These are phyloP conservation scores for Leptodirus hochenwartii DNA, from an alignment of 2,888 invertebrate genomes.

Conservation along the genomic window DNA sequence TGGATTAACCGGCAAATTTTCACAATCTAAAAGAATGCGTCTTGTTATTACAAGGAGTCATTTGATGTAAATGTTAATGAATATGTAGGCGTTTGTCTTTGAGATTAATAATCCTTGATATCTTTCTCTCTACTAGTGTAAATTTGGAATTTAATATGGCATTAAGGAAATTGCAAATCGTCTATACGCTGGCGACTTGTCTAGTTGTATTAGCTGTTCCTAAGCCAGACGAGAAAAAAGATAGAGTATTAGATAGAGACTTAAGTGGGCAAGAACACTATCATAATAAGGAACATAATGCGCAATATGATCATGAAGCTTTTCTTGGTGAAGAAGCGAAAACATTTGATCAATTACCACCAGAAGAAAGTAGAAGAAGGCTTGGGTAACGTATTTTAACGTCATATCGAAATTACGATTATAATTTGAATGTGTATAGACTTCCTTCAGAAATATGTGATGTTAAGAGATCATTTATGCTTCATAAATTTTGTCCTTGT, in stretches of 20 bases:
- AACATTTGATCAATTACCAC: constrained; percentile 82
- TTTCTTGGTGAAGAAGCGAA: constrained; percentile 89
- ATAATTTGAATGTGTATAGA: not conserved
- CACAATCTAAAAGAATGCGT: too few relatives aligned
- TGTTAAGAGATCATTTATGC: too few relatives aligned
- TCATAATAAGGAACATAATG: constrained; percentile 62
- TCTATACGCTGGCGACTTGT: too few relatives aligned
- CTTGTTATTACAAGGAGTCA: too few relatives aligned
- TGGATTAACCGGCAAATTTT: too few relatives aligned
- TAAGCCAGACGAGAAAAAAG: constrained; percentile 48
- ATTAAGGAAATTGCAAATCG: too few relatives aligned
- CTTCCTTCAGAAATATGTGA: not conserved
- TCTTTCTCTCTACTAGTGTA: too few relatives aligned
- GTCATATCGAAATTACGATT: not conserved
- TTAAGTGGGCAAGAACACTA: constrained; percentile 67
- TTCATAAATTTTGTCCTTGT: too few relatives aligned
- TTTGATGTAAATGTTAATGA: too few relatives aligned
- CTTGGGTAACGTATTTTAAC: constrained; percentile 41
- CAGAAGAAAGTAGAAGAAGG: constrained; percentile 85
- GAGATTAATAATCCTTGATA: too few relatives aligned
- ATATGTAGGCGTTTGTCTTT: too few relatives aligned
- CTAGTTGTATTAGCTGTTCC: constrained; percentile 43
- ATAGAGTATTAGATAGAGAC: constrained; percentile 45
- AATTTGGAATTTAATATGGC: too few relatives aligned
- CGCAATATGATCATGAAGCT: constrained; percentile 92